These are phyloP conservation scores for Hippocampus abdominalis DNA, from an alignment of 2,113 vertebrate genomes.

Conservation along the genomic window DNA sequence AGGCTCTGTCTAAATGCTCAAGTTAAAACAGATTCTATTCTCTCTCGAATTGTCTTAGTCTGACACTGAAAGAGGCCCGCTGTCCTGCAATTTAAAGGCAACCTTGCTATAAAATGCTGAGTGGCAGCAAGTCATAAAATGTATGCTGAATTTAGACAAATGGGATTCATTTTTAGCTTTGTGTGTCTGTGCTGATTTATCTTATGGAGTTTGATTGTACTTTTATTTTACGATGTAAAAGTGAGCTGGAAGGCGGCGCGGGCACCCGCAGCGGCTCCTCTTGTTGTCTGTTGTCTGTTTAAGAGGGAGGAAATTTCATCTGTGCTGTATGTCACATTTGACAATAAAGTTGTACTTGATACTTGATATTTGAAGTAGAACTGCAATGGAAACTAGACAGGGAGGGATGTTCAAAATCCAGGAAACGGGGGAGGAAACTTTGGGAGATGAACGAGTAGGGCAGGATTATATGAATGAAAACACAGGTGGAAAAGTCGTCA, in stretches of 20 bases:
- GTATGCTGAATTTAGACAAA: not conserved
- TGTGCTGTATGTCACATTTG: too few species aligned
- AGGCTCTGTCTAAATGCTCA: not conserved
- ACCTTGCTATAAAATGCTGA: not conserved
- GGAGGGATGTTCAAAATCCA: not conserved
- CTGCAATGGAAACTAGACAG: slow-evolving; percentile 51
- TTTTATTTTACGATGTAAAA: not conserved
- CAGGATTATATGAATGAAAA: slow-evolving; percentile 39
- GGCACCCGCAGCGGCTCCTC: too few species aligned
- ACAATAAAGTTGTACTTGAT: too few species aligned
- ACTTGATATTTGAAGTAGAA: slow-evolving; percentile 13
- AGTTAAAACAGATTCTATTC: not conserved
- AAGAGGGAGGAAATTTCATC: too few species aligned
- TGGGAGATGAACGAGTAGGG: not conserved
- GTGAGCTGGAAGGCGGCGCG: slow-evolving; percentile 8
- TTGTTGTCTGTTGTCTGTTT: too few species aligned
- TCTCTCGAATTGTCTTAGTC: not conserved
- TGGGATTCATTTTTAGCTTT: not conserved
- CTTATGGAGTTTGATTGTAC: not conserved
- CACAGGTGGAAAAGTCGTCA: slow-evolving; percentile 60
- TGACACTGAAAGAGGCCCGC: not conserved
- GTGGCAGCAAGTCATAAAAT: not conserved
- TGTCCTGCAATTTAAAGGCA: not conserved
- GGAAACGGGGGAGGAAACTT: not conserved
- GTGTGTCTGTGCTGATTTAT: not conserved